Percentiles rank a stretch among this genome's conserved stretches.
Evolutionary conservation across 30 jellyfish, hydroid and myxozoan species (phyloP).

Genomic region (Euphysa ruthae): DNA sequence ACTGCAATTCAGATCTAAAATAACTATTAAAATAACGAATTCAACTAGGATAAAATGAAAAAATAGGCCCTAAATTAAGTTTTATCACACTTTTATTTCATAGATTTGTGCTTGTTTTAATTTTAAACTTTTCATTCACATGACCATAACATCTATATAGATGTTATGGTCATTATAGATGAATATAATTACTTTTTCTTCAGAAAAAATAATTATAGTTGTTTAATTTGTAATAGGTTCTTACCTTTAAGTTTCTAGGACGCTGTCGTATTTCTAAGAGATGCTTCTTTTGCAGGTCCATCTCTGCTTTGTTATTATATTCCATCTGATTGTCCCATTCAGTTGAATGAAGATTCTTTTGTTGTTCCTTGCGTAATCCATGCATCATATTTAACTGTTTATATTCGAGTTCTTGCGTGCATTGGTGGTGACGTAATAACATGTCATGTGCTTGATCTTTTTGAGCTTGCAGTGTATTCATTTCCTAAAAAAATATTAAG

Average conservation of each 20-base stretch:
- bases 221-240: no score
- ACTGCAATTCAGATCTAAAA: no score
- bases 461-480: slow-evolving; percentile 93
- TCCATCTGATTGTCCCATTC: slow-evolving; percentile 98
- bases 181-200: no score
- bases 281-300: slow-evolving; percentile 96
- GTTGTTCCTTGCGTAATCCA: slow-evolving; percentile 83
- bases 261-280: slow-evolving; percentile 86
- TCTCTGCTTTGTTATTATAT: slow-evolving; percentile 91
- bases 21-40: no score
- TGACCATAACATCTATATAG: no score
- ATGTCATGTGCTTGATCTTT: slow-evolving; percentile 95
- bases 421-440: slow-evolving; percentile 92
- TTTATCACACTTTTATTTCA: no score
- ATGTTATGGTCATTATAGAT: no score
- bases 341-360: slow-evolving; percentile 79
- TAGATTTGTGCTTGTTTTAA: no score
- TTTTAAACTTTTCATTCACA: no score
- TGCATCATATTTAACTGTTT: slow-evolving; percentile 86
- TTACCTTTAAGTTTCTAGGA: slow-evolving; percentile 89
- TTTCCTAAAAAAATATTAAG: slow-evolving; percentile 66
- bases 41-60: no score
- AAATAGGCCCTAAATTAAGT: no score
- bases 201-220: no score
- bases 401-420: slow-evolving; percentile 92